phyloP scores from a whole-genome alignment of 2,888 invertebrate species.

The Ornithoptera alexandrae region DNA sequence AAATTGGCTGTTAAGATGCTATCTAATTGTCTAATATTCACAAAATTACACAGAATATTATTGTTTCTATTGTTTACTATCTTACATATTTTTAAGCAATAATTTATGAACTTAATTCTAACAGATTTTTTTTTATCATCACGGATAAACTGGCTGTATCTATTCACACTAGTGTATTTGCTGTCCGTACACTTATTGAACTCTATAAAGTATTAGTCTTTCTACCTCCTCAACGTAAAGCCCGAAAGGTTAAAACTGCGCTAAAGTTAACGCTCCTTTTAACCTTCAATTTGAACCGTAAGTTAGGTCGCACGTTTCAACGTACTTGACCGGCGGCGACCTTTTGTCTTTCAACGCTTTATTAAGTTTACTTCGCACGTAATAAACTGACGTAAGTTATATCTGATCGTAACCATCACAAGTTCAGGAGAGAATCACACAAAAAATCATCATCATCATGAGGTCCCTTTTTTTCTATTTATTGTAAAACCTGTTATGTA shows the following conservation, averaged over 20 bases:
- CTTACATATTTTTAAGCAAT: too few relatives aligned
- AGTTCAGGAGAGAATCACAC: not conserved
- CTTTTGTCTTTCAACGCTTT: conserved; percentile 38
- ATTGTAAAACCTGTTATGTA: too few relatives aligned
- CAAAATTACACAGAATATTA: too few relatives aligned
- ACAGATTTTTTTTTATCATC: too few relatives aligned
- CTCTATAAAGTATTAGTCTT: too few relatives aligned
- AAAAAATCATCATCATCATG: not conserved
- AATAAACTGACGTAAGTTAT: not conserved
- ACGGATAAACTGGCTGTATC: too few relatives aligned
- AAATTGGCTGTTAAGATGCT: too few relatives aligned
- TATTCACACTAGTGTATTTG: too few relatives aligned
- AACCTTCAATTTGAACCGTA: conserved; percentile 18
- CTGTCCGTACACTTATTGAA: too few relatives aligned
- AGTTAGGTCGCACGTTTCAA: conserved; percentile 14
- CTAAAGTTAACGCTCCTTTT: conserved; percentile 14
- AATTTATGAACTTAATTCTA: too few relatives aligned
- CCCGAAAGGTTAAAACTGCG: conserved; percentile 12
- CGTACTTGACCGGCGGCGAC: conserved; percentile 56
- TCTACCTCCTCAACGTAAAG: not conserved
- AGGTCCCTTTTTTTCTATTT: not conserved
- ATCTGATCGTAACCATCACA: not conserved
- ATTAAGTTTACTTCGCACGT: conserved; percentile 12
- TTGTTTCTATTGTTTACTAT: too few relatives aligned
- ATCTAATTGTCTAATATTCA: too few relatives aligned